Evolutionary conservation across 2,797 vertebrate species (phyloP), one percentile per base, ranked within the genome.

Genomic region (Otolemur crassicaudatus): DNA sequence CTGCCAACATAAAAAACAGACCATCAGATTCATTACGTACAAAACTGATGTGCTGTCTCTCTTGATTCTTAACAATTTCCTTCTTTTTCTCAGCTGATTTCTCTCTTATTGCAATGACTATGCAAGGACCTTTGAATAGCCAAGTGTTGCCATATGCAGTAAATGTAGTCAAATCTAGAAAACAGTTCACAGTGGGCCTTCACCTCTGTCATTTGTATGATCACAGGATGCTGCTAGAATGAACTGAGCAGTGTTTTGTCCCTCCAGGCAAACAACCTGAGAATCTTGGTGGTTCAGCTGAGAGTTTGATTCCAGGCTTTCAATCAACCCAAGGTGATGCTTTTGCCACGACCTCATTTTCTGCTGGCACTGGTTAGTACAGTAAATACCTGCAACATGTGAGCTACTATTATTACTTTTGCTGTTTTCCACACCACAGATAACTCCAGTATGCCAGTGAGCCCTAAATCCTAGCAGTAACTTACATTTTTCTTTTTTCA

Each of bases 261-360:
- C 12, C 97, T 98, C 27, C 98, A 99, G 99, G 99, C 97, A 99
- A 99, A 91, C 98, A 98, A 93, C 98, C 98, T 34, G 99, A 99
- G 90, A 99, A 98, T 96, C 97, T 98, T n/a, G 98, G 98, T 17
- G 98, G 98, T 81, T 99, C 99, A 76, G 98, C 98, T 88, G 99
- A 99, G 98, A 99, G 99, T 98, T 98, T 99, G 94, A 99, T 99
- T 73, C 98, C 99, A 25, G 99, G 99, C 56, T 99, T 99, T 95
- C 99, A 98, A 65, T 75, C 98, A 0, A 60, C 98, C 37, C 98
- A 98, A 49, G 94, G 98, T 0, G 99, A 99, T 37, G 98, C 98
- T 0, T 99, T 99, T 49, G 97, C 98, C 7, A 96, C 98, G 46
- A 98, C 99, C 86, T 98, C 99, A 60, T 99, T 99, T 98, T 80